These are phyloP conservation scores for Tenthredo scrophulariae DNA, from an alignment of 2,888 invertebrate species.

Conservation along the genomic window DNA sequence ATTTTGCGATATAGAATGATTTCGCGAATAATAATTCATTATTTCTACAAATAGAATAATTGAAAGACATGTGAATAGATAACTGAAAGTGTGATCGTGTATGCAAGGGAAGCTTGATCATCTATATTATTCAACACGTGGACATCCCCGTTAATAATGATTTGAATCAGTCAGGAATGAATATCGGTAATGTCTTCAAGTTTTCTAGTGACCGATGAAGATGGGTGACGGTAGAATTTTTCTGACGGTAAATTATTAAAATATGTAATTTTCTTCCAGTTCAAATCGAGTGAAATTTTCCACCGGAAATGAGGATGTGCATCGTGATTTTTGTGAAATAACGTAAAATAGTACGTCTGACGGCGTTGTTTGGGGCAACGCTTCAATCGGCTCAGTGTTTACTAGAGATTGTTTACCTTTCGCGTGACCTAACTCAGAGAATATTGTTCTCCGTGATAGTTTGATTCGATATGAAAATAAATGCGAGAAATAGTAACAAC, in stretches of 20 bases:
- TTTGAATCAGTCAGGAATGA: background rate
- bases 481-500: background rate
- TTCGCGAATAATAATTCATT: background rate
- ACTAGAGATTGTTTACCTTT: slow-evolving; percentile 43
- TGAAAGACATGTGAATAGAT: too few species aligned
- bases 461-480: slow-evolving; percentile 27
- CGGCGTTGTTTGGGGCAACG: slow-evolving; percentile 13
- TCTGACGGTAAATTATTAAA: background rate
- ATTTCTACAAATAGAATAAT: background rate
- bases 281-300: background rate
- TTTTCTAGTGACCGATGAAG: background rate
- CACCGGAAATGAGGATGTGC: background rate
- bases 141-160: background rate
- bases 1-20: background rate
- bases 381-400: background rate
- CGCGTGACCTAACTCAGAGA: slow-evolving; percentile 10
- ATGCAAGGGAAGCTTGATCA: background rate
- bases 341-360: slow-evolving; percentile 2
- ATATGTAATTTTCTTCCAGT: background rate
- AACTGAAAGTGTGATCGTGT: background rate
- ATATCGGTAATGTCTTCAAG: background rate
- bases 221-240: background rate
- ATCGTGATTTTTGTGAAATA: background rate
- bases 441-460: slow-evolving; percentile 21
- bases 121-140: background rate